phyloP scores from a whole-genome alignment of 2,888 invertebrate species.

The Endomychus coccineus region DNA sequence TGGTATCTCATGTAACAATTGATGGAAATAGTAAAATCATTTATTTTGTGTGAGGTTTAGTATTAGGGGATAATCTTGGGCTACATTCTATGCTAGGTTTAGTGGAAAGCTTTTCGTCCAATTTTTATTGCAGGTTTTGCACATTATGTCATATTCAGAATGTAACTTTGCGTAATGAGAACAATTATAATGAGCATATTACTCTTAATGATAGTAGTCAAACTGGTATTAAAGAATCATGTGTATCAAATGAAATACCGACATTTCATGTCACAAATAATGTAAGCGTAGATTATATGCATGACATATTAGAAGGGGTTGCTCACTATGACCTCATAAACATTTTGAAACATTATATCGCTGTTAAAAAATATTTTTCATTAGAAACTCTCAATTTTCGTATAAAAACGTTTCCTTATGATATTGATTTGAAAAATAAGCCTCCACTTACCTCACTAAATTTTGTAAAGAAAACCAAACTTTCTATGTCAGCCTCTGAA shows the following conservation, averaged over 20 bases:
- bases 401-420: no score
- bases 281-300: slow-evolving; percentile 29
- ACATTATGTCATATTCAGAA: slow-evolving; percentile 3
- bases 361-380: no score
- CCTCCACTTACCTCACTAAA: no score
- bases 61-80: slow-evolving; percentile 25
- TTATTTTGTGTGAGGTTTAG: slow-evolving; percentile 12
- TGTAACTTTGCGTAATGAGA: neutral
- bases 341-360: no score
- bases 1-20: slow-evolving; percentile 21
- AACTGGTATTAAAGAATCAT: slow-evolving; percentile 23
- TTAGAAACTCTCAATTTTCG: no score
- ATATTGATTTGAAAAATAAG: no score
- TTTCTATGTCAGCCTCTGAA: no score
- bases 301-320: slow-evolving; percentile 28
- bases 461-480: no score
- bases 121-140: slow-evolving; percentile 27
- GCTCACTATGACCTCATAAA: slow-evolving; percentile 28
- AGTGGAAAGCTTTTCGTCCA: slow-evolving; percentile 24
- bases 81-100: slow-evolving; percentile 24
- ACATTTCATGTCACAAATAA: slow-evolving; percentile 27
- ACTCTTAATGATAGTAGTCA: slow-evolving; percentile 2
- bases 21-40: slow-evolving; percentile 12
- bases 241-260: slow-evolving; percentile 23
- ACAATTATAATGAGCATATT: slow-evolving; percentile 2